phyloP scores from a whole-genome alignment of 2,888 invertebrate genomes.

The Acrobasis suavella region DNA sequence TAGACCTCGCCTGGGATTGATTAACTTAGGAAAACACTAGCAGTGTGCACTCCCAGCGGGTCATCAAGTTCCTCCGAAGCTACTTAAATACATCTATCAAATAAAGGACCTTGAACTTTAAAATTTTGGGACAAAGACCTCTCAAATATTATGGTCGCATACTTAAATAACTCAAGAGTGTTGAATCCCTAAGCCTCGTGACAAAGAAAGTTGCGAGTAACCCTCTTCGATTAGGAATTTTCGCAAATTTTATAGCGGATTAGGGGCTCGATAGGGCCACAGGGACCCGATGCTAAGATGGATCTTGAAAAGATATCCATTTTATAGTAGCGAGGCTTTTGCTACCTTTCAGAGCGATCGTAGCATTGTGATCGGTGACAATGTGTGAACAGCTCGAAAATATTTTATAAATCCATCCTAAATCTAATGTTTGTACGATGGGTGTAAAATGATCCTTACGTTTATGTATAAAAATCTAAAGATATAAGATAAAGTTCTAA shows the following conservation, averaged over 20 bases:
- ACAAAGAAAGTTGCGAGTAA: conserved; percentile 24
- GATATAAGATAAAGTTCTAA: too few relatives aligned
- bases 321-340: conserved; percentile 17
- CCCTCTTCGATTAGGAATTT: conserved; percentile 26
- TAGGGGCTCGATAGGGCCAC: conserved; percentile 20
- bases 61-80: too few relatives aligned
- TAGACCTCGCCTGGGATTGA: too few relatives aligned
- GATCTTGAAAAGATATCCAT: conserved; percentile 17
- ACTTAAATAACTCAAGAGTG: background rate
- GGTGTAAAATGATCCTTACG: too few relatives aligned
- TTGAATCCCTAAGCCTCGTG: conserved; percentile 10
- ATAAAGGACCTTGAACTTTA: too few relatives aligned
- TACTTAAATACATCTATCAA: too few relatives aligned
- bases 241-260: conserved; percentile 24
- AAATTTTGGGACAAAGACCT: background rate
- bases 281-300: conserved; percentile 15
- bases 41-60: too few relatives aligned
- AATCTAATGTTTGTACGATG: too few relatives aligned
- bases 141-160: conserved; percentile 1
- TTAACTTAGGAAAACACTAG: too few relatives aligned
- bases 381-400: background rate
- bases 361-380: background rate
- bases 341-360: conserved; percentile 2
- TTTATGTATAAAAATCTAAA: too few relatives aligned
- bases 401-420: too few relatives aligned